Evolutionary conservation across 1,140 invertebrate species (phyloP).

Genomic region (Chionoecetes opilio): DNA sequence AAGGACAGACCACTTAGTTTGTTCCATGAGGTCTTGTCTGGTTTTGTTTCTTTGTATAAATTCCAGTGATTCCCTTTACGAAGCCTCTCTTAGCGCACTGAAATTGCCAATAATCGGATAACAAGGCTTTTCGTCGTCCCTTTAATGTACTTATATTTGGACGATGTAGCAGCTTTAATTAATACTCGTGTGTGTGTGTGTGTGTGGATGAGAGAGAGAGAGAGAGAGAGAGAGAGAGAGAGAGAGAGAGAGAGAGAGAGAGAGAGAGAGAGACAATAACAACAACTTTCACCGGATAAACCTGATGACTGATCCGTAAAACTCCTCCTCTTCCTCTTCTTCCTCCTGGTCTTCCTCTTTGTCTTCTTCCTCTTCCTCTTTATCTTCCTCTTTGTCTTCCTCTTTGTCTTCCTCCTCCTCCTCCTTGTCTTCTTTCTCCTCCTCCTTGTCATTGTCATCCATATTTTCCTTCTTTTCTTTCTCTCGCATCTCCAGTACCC

Average conservation of each 20-base stretch:
- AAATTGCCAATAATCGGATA: neutral
- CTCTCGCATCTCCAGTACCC: neutral
- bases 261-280: neutral
- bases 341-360: too few relatives aligned
- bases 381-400: neutral
- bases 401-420: neutral
- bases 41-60: too few relatives aligned
- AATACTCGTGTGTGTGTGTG: too few relatives aligned
- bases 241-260: slow-evolving; percentile 23
- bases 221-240: slow-evolving; percentile 13
- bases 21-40: too few relatives aligned
- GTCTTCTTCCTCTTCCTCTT: neutral
- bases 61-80: too few relatives aligned
- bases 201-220: too few relatives aligned
- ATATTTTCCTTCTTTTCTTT: neutral
- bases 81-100: too few relatives aligned
- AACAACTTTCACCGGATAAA: neutral
- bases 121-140: neutral
- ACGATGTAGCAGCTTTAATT: too few relatives aligned
- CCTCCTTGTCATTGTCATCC: neutral
- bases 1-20: too few relatives aligned
- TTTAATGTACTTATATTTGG: neutral
- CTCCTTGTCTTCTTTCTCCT: neutral
- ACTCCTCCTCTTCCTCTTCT: neutral
- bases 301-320: neutral